These are phyloP conservation scores for Smithornis capensis DNA, from an alignment of 2,113 vertebrate species.

Conservation along the genomic window DNA sequence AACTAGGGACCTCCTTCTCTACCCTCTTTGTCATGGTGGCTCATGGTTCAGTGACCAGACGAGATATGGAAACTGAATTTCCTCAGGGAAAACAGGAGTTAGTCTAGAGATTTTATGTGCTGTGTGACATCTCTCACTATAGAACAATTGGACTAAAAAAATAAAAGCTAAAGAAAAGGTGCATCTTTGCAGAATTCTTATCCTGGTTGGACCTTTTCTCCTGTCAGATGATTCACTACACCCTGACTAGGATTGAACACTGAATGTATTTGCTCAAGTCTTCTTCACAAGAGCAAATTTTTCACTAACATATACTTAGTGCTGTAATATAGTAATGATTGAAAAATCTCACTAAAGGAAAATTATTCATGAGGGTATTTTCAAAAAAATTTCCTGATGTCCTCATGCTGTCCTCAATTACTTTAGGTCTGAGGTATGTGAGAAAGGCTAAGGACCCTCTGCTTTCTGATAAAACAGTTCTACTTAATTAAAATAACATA, in stretches of 20 bases:
- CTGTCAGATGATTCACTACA: not conserved
- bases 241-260: not conserved
- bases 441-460: not conserved
- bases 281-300: not conserved
- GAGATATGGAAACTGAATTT: not conserved
- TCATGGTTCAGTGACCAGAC: not conserved
- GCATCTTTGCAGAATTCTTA: not conserved
- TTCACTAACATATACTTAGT: not conserved
- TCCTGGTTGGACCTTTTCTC: not conserved
- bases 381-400: not conserved
- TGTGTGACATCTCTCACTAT: not conserved
- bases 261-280: not conserved
- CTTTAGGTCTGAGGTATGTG: not conserved
- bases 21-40: not conserved
- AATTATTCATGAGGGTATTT: not conserved
- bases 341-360: not conserved
- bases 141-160: not conserved
- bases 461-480: not conserved
- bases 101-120: not conserved
- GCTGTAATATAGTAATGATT: not conserved
- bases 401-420: not conserved
- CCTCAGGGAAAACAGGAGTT: not conserved
- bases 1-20: not conserved
- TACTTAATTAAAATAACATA: not conserved
- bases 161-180: not conserved